These are phyloP conservation scores for Plebejus anna DNA, from an alignment of 2,888 invertebrate species.

Conservation along the genomic window DNA sequence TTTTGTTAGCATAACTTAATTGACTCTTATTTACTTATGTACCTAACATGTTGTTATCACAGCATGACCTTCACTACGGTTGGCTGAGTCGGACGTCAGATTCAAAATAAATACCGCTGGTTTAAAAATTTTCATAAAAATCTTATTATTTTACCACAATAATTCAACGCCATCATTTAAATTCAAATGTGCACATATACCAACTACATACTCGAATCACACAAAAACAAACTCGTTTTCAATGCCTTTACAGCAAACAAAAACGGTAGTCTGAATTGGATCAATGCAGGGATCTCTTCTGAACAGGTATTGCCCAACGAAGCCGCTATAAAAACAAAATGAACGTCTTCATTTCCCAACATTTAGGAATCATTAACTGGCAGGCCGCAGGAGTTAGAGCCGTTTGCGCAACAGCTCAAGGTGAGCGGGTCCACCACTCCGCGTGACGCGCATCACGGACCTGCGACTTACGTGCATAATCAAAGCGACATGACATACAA, in stretches of 20 bases:
- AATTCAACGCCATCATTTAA: neutral
- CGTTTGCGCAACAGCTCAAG: constrained; percentile 65
- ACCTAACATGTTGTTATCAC: neutral
- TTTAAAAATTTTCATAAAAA: neutral
- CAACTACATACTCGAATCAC: neutral
- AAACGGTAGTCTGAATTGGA: neutral
- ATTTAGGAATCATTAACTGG: constrained; percentile 41
- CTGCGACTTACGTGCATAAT: constrained; percentile 34
- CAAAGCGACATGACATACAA: constrained; percentile 17
- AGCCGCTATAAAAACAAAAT: constrained; percentile 32
- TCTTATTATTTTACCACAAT: neutral
- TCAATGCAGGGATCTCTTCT: neutral
- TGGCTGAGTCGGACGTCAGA: constrained; percentile 24
- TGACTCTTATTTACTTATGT: neutral
- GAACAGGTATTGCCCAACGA: constrained; percentile 10
- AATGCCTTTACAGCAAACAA: neutral
- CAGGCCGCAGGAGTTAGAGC: constrained; percentile 41
- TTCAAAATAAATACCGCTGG: neutral
- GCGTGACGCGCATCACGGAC: constrained; percentile 39
- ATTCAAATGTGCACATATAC: neutral
- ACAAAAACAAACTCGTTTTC: neutral
- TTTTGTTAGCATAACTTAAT: neutral
- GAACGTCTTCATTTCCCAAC: constrained; percentile 45
- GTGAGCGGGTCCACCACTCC: constrained; percentile 57
- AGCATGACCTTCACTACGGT: constrained; percentile 33